Evolutionary conservation across 2,888 invertebrate genomes (phyloP).

Genomic region (Ctena decussata): DNA sequence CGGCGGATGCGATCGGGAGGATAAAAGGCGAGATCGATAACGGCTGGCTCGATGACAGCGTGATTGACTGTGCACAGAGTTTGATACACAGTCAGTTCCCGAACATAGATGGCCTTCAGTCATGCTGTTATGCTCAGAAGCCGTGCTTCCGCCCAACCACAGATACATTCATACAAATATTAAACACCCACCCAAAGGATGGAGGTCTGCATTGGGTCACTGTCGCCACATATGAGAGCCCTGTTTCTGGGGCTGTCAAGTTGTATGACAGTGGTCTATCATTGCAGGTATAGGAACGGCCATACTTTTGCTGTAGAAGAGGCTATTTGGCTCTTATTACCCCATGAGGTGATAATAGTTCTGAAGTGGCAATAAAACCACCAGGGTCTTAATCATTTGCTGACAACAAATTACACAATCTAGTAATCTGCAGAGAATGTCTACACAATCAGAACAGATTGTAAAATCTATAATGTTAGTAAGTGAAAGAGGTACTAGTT

Average conservation of each 20-base stretch:
- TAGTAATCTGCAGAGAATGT: no score
- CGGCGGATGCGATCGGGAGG: background rate
- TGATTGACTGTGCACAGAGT: background rate
- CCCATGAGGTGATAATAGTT: no score
- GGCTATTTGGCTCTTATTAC: no score
- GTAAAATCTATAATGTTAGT: no score
- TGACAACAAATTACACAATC: no score
- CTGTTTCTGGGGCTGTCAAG: background rate
- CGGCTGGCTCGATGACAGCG: background rate
- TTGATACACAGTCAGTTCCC: slow-evolving; percentile 5
- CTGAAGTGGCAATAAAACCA: no score
- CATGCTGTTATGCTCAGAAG: slow-evolving; percentile 9
- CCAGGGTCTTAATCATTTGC: no score
- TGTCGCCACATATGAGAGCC: background rate
- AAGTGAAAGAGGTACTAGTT: no score
- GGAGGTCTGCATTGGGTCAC: background rate
- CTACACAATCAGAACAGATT: no score
- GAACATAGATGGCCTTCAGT: background rate
- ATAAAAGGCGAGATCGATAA: background rate
- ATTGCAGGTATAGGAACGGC: no score
- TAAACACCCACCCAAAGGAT: background rate
- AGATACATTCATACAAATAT: slow-evolving; percentile 3
- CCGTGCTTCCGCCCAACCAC: background rate
- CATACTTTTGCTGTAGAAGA: no score
- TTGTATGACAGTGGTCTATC: background rate